Base-by-base conservation (phyloP, 2,797 vertebrate species). In the Coregonus sp. region DNA sequence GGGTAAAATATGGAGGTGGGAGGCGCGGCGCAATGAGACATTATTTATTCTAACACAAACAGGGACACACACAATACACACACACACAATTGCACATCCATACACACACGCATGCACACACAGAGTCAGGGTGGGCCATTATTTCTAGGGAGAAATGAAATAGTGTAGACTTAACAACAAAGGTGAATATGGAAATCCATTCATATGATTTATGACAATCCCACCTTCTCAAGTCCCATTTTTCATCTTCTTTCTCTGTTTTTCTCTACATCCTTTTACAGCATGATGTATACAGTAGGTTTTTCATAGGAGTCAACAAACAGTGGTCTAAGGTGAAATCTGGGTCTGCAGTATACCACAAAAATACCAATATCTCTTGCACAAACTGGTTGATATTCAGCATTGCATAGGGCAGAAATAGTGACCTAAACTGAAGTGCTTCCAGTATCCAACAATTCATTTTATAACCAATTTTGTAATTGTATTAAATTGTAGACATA, bases 1-100 rank as follows among this genome's bases (percentile, higher is more conserved):
- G 77, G 72, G 20, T 65, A 40, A 76, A 76, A 76, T 14, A 74
- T 61, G 68, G 67, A 25, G 33, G 33, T 4, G 15, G 40, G 73
- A 65, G 20, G 52, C 51, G 74, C 37, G 40, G 69, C 51, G 66
- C 75, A 29, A n/a, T 5, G 51, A 61, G 59, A 50, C 12, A 66
- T 67, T 54, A 33, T 35, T 33, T 29, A 2, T 18, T 37, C 7
- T 47, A 12, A 47, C 40, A 3, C 40, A 47, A 11, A 47, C 40
- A 47, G 2, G 9, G 9, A 47, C 40, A 47, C 40, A 47, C 40
- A 40, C 40, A 59, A 59, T 16, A 59, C 54, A 59, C 56, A 59
- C 56, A 59, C 16, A 6, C 54, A 54, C 0, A 15, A 33, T 33
- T 33, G 9, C 52, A 59, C 54, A 18, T 16, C 0, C 54, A 59